Percentiles rank a stretch among this genome's conserved stretches.
Evolutionary conservation across 2,888 invertebrate species (phyloP).

Genomic region (Trachelus tabidus): DNA sequence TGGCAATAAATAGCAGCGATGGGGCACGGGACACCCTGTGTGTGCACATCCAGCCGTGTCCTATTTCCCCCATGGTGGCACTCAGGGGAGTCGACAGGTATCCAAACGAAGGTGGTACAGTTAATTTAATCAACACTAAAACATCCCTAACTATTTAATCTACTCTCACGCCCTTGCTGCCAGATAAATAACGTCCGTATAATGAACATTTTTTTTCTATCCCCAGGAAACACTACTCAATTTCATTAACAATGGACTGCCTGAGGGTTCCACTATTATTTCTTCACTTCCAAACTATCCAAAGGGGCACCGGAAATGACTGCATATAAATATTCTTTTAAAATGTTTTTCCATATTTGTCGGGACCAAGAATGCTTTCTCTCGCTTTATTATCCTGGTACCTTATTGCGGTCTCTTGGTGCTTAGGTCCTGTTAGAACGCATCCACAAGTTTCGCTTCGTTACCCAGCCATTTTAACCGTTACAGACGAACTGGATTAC

Average conservation of each 20-base stretch:
- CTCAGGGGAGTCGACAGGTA: slow-evolving; percentile 16
- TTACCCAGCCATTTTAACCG: slow-evolving; percentile 30
- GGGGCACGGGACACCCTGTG: slow-evolving; percentile 20
- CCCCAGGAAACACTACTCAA: neutral
- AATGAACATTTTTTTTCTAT: neutral
- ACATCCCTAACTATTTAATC: slow-evolving; percentile 8
- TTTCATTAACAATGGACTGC: neutral
- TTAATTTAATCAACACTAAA: slow-evolving; percentile 33
- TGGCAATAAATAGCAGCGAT: slow-evolving; percentile 34
- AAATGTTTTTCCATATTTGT: neutral
- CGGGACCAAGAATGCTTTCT: slow-evolving; percentile 1
- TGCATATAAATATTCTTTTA: neutral
- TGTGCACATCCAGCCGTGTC: slow-evolving; percentile 6
- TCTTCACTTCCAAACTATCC: neutral
- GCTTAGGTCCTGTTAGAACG: slow-evolving; percentile 15
- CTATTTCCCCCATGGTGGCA: slow-evolving; percentile 9
- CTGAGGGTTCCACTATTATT: neutral
- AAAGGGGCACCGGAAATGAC: neutral
- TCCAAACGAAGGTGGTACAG: slow-evolving; percentile 16
- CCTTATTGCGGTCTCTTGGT: slow-evolving; percentile 19
- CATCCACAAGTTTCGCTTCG: slow-evolving; percentile 22
- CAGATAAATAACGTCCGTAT: neutral
- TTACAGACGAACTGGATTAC: slow-evolving; percentile 33
- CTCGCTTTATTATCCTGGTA: slow-evolving; percentile 15
- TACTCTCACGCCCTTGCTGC: neutral